These are phyloP conservation scores for Campoplex capitator DNA, from an alignment of 2,888 invertebrate genomes.

Conservation along the genomic window DNA sequence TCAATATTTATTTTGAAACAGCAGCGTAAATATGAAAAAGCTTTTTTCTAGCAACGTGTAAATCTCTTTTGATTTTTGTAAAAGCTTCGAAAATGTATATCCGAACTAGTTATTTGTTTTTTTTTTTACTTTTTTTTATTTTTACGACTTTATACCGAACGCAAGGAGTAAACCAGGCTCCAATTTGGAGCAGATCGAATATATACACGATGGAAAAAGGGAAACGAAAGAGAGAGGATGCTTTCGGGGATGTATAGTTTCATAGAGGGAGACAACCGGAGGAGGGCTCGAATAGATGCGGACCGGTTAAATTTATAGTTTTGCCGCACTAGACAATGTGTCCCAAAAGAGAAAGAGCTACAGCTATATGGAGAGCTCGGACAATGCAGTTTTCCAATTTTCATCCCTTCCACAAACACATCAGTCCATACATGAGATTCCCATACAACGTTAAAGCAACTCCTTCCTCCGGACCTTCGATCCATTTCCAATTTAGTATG, in stretches of 20 bases:
- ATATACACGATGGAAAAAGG: slow-evolving; percentile 3
- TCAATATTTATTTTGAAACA: no score
- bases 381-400: slow-evolving; percentile 81
- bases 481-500: not conserved
- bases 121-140: not conserved
- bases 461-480: not conserved
- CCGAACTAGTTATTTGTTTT: not conserved
- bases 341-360: slow-evolving; percentile 66
- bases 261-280: not conserved
- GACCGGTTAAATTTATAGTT: slow-evolving; percentile 71
- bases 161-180: slow-evolving; percentile 67
- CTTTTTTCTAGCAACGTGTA: not conserved
- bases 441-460: slow-evolving; percentile 24
- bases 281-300: slow-evolving; percentile 26
- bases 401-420: slow-evolving; percentile 67
- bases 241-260: not conserved
- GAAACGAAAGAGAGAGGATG: not conserved
- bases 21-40: not conserved
- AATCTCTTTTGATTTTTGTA: no score
- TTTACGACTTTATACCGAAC: slow-evolving; percentile 50
- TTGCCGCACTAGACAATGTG: slow-evolving; percentile 65
- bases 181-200: slow-evolving; percentile 63
- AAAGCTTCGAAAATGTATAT: slow-evolving; percentile 27
- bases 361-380: slow-evolving; percentile 69
- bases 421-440: slow-evolving; percentile 8